Base-by-base conservation (phyloP, 2,888 invertebrate genomes). In the Halictus quadricinctus region DNA sequence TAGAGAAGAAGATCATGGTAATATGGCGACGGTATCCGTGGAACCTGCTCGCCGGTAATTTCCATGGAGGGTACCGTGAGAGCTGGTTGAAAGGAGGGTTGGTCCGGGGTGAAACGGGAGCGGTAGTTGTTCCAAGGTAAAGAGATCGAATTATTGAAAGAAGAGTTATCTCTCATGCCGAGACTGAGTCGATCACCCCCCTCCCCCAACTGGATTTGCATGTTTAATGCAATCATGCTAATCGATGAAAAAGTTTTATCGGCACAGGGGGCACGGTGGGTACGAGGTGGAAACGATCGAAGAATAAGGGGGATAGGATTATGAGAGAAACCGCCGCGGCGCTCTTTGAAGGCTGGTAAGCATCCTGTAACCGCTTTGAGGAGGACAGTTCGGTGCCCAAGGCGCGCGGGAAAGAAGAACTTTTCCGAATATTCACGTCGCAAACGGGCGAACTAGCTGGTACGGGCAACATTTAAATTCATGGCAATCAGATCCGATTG, bases 401-500 rank as follows among this genome's bases (percentile, higher is more conserved):
- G 72, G 72, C 66, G 54, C 78, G 64, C 74, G 36, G 29, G 66
- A 3, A 66, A 8, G 50, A 76, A 88, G 76, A 89, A 90, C 76
- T 87, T 89, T 87, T 79, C 82, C 13, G 79, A 75, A 81, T 82
- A 76, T 80, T 79, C 83, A 66, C 70, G 79, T 83, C 82, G 76
- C 83, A 72, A 79, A 50, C 58, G 74, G 79, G 29, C 58, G 64
- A 41, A 64, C 21, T 41, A 69, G 41, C 66, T 60, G 75, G 78
- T 72, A 81, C 76, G 80, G 69, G 85, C 78, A 72, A 83, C 86
- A 90, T 90, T 90, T 85, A 83, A 87, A 90, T 90, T 89, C 89
- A 89, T 88, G 84, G 72, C 89, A 84, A 88, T 89, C 81, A 81
- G 81, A 90, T 89, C 87, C 88, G 87, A 92, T 92, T 90, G 91